Base-by-base conservation (phyloP, 1,140 invertebrate species). In the Papilio xuthus region DNA sequence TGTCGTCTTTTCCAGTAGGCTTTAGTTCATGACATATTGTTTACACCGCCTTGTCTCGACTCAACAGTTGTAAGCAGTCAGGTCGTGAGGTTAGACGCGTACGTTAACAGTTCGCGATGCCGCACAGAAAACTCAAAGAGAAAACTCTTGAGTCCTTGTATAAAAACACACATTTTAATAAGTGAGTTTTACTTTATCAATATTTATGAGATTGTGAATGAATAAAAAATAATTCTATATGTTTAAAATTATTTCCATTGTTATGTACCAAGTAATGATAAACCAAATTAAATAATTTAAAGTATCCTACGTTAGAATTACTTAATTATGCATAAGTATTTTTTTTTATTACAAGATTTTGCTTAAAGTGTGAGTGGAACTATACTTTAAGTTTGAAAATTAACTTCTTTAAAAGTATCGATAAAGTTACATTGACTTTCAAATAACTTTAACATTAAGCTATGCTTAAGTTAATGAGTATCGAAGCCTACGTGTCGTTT, bases 81-180 rank as follows among this genome's bases (percentile, higher is more conserved):
- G 20, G 26, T 44, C 13, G 26, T 18, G 18, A 78, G 28, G 69
- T 13, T 56, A 79, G 79, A 63, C 78, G 80, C 73, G 44, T 53
- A 28, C 23, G 75, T 74, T 60, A 26, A 9, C 12, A 15, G 26
- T 67, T 18, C 63, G 80, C 32, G 32, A 91, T 89, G 89, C 85
- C 89, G 23, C 84, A 87, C 67, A 83, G 87, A 71, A 90, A 90
- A 80, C 83, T 91, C 2, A 92, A 92, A 50, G 91, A 92, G 41
- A 90, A 85, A 77, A 85, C 86, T 9, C 86, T 92, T n/a, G 89
- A 91, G 20, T 67, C 79, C 20, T 80, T 92, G 73, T 86, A 84
- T 80, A 89, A 82, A 80, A 81, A 76, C 50, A 92, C 90, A 47
- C 88, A 88, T 84, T 92, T 92, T 73, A 88, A 75, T 71, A 91